A percentile compares a stretch with the other conserved stretches of the same genome.
Conservation (phyloP, 2,797 vertebrate genomes). For the Danio kyathit region DNA sequence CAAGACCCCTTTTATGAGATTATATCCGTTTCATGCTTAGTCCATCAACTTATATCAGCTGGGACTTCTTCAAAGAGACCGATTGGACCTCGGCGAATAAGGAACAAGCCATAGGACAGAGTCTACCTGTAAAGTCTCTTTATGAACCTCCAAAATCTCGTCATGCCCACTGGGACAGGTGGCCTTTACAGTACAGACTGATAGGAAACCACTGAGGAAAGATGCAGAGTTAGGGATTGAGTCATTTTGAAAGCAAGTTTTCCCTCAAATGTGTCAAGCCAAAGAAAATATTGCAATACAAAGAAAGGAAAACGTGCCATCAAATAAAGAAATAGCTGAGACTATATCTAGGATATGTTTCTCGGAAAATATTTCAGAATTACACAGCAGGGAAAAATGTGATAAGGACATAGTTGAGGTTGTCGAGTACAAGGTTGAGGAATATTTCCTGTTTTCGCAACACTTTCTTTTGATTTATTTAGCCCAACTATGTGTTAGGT, state of each 20-base stretch:
- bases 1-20: slow-evolving; percentile 37
- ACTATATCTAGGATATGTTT: slow-evolving; percentile 11
- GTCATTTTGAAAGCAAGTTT: background rate
- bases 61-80: slow-evolving; percentile 51
- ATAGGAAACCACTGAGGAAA: slow-evolving; percentile 54
- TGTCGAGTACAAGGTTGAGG: slow-evolving; percentile 23
- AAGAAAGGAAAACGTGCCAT: slow-evolving; percentile 5
- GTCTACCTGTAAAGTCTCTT: slow-evolving; percentile 51
- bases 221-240: background rate
- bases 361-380: slow-evolving; percentile 24
- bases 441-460: slow-evolving; percentile 49
- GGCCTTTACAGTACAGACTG: slow-evolving; percentile 59
- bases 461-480: slow-evolving; percentile 29
- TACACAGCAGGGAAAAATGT: slow-evolving; percentile 19
- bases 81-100: slow-evolving; percentile 42
- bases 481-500: slow-evolving; percentile 3
- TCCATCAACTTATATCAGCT: slow-evolving; percentile 45
- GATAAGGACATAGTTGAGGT: slow-evolving; percentile 34
- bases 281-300: slow-evolving; percentile 8
- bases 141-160: slow-evolving; percentile 45
- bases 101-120: slow-evolving; percentile 36
- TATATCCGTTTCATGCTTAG: slow-evolving; percentile 34
- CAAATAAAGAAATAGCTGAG: background rate
- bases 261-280: background rate
- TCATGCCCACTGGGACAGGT: slow-evolving; percentile 51